Conservation (phyloP, 2,797 vertebrate genomes). For the Emys orbicularis region DNA sequence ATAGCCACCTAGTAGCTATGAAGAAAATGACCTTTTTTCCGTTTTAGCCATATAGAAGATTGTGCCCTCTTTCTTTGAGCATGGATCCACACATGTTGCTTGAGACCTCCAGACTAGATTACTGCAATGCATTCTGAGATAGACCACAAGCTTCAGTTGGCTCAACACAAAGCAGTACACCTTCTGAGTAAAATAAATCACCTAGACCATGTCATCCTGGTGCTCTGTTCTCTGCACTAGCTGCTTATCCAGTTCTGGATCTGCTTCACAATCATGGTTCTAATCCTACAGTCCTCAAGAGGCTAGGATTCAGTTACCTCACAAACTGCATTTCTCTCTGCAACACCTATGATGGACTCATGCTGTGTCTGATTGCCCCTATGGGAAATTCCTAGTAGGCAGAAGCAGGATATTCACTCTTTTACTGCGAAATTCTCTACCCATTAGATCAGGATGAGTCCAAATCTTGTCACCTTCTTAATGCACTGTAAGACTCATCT, state of each 20-base stretch:
- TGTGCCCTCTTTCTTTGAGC: background rate
- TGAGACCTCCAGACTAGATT: background rate
- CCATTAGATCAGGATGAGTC: background rate
- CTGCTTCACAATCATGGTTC: background rate
- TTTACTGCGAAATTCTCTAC: background rate
- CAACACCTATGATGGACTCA: background rate
- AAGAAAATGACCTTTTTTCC: background rate
- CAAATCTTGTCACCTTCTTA: background rate
- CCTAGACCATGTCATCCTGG: background rate
- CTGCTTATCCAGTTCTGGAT: background rate
- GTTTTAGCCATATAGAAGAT: background rate
- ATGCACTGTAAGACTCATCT: background rate
- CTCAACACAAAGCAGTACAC: background rate
- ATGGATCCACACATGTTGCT: background rate
- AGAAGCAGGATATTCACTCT: background rate
- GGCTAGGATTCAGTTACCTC: background rate
- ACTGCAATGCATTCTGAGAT: background rate
- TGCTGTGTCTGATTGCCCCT: background rate
- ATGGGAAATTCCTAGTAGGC: background rate
- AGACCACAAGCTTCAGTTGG: background rate
- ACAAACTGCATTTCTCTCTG: background rate
- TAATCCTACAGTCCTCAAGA: background rate
- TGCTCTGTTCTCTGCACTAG: background rate
- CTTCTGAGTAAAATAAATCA: background rate
- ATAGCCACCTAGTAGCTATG: rapidly evolving